These are phyloP conservation scores for Setipinna tenuifilis DNA, from an alignment of 2,797 vertebrate species.

Conservation along the genomic window DNA sequence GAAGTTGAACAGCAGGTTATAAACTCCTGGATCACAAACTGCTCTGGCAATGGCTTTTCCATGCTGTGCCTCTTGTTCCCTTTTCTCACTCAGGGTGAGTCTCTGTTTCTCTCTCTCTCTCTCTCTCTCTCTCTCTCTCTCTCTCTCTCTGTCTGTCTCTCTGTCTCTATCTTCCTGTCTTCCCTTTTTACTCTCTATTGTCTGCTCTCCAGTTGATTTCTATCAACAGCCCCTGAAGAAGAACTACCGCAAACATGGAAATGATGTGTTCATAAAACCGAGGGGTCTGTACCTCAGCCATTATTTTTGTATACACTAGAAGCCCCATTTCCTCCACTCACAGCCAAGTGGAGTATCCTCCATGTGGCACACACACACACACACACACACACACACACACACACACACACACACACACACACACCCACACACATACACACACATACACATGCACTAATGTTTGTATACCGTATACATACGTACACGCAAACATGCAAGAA, in stretches of 20 bases:
- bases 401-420: not conserved
- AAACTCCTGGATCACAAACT: constrained; percentile 34
- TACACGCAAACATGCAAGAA: not conserved
- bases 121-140: not conserved
- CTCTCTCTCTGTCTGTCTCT: not conserved
- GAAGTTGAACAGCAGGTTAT: constrained; percentile 43
- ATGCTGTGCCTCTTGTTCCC: constrained; percentile 19
- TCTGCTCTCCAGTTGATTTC: constrained; percentile 23
- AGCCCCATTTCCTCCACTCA: not conserved
- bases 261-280: not conserved
- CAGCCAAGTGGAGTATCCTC: not conserved
- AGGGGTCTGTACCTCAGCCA: not conserved
- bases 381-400: too few species aligned
- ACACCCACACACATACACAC: not conserved
- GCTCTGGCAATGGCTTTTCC: constrained; percentile 16
- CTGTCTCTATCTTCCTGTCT: constrained; percentile 19
- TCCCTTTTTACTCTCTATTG: not conserved
- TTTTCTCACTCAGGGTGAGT: not conserved
- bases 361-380: not conserved
- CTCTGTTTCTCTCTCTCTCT: constrained; percentile 29
- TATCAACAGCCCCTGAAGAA: not conserved
- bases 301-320: not conserved
- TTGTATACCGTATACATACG: too few species aligned
- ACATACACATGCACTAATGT: not conserved
- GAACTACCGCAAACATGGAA: not conserved